Percentiles rank a stretch among this genome's conserved stretches.
Evolutionary conservation across 1,140 invertebrate species (phyloP).

Genomic region (Papilio polytes): DNA sequence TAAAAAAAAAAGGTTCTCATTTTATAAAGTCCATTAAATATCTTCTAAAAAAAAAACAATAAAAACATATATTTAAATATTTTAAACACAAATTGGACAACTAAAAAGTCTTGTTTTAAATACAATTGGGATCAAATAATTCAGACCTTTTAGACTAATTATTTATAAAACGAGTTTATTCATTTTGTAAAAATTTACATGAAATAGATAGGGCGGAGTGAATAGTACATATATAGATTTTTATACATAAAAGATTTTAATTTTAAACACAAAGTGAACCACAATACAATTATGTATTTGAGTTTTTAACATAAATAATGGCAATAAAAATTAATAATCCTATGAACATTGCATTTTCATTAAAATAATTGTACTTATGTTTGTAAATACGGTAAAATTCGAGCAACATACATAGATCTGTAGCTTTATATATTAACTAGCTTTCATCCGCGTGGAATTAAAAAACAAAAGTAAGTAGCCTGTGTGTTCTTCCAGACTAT

Average conservation of each 20-base stretch:
- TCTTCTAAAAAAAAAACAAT: background rate
- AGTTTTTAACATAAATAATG: too few species aligned
- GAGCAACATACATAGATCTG: background rate
- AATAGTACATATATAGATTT: background rate
- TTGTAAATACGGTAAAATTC: background rate
- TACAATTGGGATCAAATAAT: slow-evolving; percentile 13
- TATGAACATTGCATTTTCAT: background rate
- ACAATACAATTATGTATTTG: too few species aligned
- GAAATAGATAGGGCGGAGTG: background rate
- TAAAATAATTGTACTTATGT: background rate
- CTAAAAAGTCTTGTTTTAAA: background rate
- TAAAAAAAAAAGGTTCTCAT: too few species aligned
- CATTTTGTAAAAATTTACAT: background rate
- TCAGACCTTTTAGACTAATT: background rate
- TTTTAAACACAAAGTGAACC: too few species aligned
- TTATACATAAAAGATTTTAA: background rate
- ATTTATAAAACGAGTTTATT: background rate
- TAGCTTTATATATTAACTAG: background rate
- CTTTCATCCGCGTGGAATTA: too few species aligned
- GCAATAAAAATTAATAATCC: background rate
- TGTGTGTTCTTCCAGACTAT: too few species aligned
- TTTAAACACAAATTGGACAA: background rate
- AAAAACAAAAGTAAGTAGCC: too few species aligned
- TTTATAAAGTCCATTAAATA: too few species aligned
- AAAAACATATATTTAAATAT: background rate